Conservation (phyloP, 2,113 vertebrate species). For the Psilopsiagon aurifrons region DNA sequence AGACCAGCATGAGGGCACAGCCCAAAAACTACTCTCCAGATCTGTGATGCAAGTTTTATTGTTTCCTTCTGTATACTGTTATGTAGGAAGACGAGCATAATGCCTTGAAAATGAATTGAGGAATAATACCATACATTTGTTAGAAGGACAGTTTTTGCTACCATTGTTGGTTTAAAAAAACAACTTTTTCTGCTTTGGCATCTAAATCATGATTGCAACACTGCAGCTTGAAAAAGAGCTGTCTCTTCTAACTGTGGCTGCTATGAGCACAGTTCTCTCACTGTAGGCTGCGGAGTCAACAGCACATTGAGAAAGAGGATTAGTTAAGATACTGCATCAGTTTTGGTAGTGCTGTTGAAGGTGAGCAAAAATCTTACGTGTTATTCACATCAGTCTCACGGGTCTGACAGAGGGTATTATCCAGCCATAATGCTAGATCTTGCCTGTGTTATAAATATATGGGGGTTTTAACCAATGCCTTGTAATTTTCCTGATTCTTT, state of each 20-base stretch:
- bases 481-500: neutral
- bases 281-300: neutral
- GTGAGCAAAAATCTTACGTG: neutral
- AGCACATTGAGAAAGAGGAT: neutral
- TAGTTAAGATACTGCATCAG: neutral
- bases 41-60: slow-evolving; percentile 51
- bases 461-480: neutral
- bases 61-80: slow-evolving; percentile 53
- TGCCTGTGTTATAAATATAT: neutral
- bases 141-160: slow-evolving; percentile 53
- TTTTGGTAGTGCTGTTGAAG: neutral
- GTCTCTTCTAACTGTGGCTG: neutral
- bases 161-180: slow-evolving; percentile 33
- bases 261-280: neutral
- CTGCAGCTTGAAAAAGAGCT: slow-evolving; percentile 25
- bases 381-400: neutral
- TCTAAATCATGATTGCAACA: slow-evolving; percentile 22
- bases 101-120: neutral
- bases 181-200: slow-evolving; percentile 23
- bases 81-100: slow-evolving; percentile 44
- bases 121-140: slow-evolving; percentile 54
- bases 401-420: neutral
- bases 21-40: slow-evolving; percentile 25
- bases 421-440: neutral
- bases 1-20: neutral